Evolutionary conservation across 2,888 invertebrate species (phyloP), one percentile per base, ranked within the genome.

Genomic region (Pelosia muscerda): DNA sequence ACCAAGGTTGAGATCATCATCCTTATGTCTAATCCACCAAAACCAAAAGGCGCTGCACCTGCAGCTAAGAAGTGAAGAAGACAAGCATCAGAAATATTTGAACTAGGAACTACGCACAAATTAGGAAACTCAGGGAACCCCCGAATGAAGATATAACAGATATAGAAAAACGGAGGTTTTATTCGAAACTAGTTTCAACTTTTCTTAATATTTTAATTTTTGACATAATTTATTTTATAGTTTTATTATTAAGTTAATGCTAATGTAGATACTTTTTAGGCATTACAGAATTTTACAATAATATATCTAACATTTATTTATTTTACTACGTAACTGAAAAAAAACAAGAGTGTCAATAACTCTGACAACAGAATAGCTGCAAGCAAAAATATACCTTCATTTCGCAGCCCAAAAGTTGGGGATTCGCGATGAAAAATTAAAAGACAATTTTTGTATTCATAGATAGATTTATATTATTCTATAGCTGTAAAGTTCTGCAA

Each of bases 1-100:
- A 95, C 94, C 62, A 95, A 95, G 81, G 78, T 94, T 0, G 94
- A 93, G 74, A 83, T 93, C 34, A 81, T 94, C 62, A 94, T 95
- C 1, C 84, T 85, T 2, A 91, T 89, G 89, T 88, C 86, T 15
- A 94, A 93, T 66, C 94, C 93, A 15, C 62, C 62, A 15, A 62
- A 54, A 54, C 13, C 59, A 19, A 59, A 59, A 59, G n/a, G 22
- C 15, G 15, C 59, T 23, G 42, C 42, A 1, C 15, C 15, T 6
- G 42, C 19, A 5, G 42, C n/a, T 4, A 49, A 49, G n/a, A 49
- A n/a, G 15, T 38, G 9, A 49, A 49, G 2, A 9, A 49, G 8
- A n/a, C 19, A 49, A n/a, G 9, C 1, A 49, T 49, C n/a, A 49
- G 42, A 15, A 38, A 15, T 42, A 19, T 42, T 42, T 42, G 6